Percentiles rank a stretch among this genome's conserved stretches.
Evolutionary conservation across 2,113 vertebrate genomes (phyloP).

Genomic region (Ibidorhyncha struthersii): DNA sequence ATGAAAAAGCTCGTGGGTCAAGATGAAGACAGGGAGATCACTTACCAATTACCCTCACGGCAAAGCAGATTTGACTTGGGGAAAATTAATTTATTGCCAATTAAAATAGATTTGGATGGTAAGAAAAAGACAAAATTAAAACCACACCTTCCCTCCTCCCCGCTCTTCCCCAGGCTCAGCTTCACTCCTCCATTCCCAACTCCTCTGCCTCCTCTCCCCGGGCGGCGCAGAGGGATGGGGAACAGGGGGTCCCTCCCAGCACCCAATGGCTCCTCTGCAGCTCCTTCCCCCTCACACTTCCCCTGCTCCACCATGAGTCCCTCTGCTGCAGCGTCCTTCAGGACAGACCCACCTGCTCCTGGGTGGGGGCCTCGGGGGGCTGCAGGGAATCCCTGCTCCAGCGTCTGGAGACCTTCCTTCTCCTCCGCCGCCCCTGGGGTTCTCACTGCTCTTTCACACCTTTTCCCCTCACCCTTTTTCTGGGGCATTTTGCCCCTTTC

Average conservation of each 20-base stretch:
- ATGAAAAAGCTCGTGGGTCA: neutral
- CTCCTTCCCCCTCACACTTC: neutral
- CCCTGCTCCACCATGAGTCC: neutral
- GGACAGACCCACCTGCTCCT: neutral
- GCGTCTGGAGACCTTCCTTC: fast-evolving
- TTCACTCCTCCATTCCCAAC: neutral
- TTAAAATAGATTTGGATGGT: neutral
- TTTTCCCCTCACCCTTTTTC: neutral
- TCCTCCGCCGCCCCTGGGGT: neutral
- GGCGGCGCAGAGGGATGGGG: neutral
- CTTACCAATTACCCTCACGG: neutral
- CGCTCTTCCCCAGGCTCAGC: neutral
- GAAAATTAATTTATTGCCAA: neutral
- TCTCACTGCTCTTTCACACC: fast-evolving
- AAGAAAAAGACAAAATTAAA: neutral
- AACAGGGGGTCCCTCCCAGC: neutral
- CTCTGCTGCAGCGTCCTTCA: neutral
- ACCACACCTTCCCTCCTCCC: neutral
- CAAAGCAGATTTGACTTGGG: neutral
- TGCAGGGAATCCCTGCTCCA: neutral
- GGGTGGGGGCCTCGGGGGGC: too few relatives aligned
- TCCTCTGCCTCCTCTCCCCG: neutral
- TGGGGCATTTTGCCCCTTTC: neutral
- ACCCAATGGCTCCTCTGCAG: neutral
- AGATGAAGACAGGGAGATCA: neutral